Evolutionary conservation across 1,140 invertebrate genomes (phyloP).

Genomic region (Gonioctena quinquepunctata): DNA sequence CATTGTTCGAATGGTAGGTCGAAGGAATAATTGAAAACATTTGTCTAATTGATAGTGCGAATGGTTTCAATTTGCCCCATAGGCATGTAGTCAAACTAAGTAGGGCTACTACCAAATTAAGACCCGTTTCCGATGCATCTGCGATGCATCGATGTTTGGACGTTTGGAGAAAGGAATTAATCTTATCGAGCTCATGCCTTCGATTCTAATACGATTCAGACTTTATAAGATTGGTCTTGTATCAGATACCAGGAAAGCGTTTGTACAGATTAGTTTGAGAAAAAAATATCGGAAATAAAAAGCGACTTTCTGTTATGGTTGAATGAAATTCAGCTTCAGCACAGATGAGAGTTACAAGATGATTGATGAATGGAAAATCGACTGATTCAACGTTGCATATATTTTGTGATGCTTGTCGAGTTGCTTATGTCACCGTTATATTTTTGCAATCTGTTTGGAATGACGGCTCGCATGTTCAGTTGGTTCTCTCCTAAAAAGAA

Average conservation of each 20-base stretch:
- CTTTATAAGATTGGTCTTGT: constrained; percentile 48
- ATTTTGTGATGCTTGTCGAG: too few species aligned
- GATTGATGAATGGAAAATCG: too few species aligned
- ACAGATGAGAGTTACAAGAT: not conserved
- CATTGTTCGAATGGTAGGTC: constrained; percentile 30
- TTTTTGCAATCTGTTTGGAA: too few species aligned
- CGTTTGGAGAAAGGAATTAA: constrained; percentile 52
- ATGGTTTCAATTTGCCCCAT: constrained; percentile 28
- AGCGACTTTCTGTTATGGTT: constrained; percentile 52
- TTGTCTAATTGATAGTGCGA: not conserved
- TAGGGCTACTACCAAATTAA: constrained; percentile 25
- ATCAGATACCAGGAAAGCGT: constrained; percentile 55
- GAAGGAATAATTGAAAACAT: constrained; percentile 37
- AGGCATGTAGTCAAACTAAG: too few species aligned
- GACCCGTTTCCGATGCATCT: constrained; percentile 39
- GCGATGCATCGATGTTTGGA: constrained; percentile 48
- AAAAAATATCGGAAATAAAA: constrained; percentile 43
- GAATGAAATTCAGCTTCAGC: constrained; percentile 16
- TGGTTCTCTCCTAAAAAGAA: constrained; percentile 31
- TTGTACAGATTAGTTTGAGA: constrained; percentile 50
- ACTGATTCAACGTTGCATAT: too few species aligned
- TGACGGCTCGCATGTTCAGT: constrained; percentile 22
- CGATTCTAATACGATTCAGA: constrained; percentile 52
- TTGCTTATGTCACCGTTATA: too few species aligned
- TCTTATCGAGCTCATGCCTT: constrained; percentile 47